Percentiles rank a stretch among this genome's conserved stretches.
Conservation (phyloP, 2,113 vertebrate species). For the Isichthys henryi region DNA sequence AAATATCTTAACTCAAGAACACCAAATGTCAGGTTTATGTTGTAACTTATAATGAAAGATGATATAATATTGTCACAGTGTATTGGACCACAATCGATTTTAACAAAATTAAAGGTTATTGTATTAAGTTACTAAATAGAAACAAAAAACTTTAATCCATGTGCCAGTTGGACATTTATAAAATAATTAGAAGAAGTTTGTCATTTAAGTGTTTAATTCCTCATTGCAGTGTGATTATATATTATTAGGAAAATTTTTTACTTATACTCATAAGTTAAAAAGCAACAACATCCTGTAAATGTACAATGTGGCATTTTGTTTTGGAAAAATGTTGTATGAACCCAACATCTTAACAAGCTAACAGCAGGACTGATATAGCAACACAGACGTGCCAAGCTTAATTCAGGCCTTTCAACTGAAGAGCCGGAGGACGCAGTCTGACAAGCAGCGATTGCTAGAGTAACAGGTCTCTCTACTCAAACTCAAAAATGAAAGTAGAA, state of each 20-base stretch:
- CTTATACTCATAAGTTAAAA: background rate
- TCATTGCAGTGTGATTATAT: background rate
- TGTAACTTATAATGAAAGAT: background rate
- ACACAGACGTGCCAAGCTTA: background rate
- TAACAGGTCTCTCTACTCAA: background rate
- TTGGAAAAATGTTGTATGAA: background rate
- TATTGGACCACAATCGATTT: background rate
- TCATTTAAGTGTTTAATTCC: slow-evolving; percentile 23
- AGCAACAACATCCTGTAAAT: slow-evolving; percentile 5
- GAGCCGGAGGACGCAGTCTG: background rate
- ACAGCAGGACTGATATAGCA: background rate
- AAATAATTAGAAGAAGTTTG: background rate
- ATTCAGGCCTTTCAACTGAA: background rate
- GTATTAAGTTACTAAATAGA: background rate
- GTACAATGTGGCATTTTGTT: slow-evolving; percentile 2
- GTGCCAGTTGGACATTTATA: background rate
- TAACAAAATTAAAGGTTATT: background rate
- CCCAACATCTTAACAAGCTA: slow-evolving; percentile 10
- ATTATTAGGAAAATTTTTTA: background rate
- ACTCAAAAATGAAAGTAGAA: background rate
- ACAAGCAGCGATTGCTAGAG: background rate
- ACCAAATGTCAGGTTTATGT: background rate
- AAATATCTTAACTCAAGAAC: background rate
- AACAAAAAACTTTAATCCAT: background rate
- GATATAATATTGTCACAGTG: background rate